Percentiles rank a stretch among this genome's conserved stretches.
Evolutionary conservation across 2,113 vertebrate genomes (phyloP).

Genomic region (Pongo abelii): DNA sequence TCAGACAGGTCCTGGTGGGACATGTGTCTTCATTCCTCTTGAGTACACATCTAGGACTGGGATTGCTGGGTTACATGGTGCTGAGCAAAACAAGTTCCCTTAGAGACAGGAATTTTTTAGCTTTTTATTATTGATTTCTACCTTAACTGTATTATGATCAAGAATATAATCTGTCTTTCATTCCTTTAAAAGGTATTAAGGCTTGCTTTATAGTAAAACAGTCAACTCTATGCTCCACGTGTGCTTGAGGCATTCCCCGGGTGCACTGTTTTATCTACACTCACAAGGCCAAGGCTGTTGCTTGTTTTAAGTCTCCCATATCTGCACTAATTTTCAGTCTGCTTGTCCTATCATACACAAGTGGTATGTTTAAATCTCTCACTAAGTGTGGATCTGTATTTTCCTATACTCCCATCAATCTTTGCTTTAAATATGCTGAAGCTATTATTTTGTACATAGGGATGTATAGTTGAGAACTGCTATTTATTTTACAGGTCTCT

Average conservation of each 20-base stretch:
- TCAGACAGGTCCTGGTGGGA: neutral
- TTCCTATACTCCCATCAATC: neutral
- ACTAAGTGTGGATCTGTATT: neutral
- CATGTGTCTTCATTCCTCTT: neutral
- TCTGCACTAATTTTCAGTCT: neutral
- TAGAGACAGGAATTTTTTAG: neutral
- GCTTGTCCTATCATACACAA: neutral
- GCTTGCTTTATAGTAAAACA: neutral
- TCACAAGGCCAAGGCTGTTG: neutral
- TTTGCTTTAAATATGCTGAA: neutral
- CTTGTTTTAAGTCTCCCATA: neutral
- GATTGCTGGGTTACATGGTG: neutral
- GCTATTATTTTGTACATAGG: neutral
- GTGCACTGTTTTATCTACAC: neutral
- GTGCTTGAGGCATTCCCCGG: neutral
- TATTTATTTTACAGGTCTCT: neutral
- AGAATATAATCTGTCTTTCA: neutral
- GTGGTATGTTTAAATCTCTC: neutral
- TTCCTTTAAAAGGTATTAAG: neutral
- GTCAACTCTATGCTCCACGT: neutral
- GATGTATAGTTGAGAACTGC: neutral
- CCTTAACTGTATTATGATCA: too few species aligned
- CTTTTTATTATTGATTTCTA: too few species aligned
- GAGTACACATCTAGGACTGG: neutral
- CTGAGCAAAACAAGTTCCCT: neutral